These are phyloP conservation scores for Sylvicola cinctus DNA, from an alignment of 2,888 invertebrate species.

Conservation along the genomic window DNA sequence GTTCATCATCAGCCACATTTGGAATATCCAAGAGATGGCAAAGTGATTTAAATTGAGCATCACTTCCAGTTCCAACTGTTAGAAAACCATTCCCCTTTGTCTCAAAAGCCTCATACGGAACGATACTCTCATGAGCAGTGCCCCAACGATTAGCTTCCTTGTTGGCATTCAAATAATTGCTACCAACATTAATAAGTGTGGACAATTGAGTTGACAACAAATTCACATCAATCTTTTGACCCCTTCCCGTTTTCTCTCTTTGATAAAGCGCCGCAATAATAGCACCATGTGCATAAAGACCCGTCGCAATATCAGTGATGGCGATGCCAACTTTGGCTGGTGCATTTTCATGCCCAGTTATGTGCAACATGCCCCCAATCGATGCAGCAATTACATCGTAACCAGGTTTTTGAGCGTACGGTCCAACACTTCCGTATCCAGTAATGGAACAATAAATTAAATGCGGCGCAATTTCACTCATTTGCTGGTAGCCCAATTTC, in stretches of 20 bases:
- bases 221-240: constrained; percentile 87
- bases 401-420: constrained; percentile 71
- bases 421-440: constrained; percentile 77
- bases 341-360: constrained; percentile 72
- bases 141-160: constrained; percentile 64
- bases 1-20: constrained; percentile 36
- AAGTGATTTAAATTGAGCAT: constrained; percentile 55
- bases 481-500: constrained; percentile 57
- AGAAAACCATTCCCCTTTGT: constrained; percentile 67
- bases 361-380: constrained; percentile 70
- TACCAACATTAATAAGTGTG: constrained; percentile 70
- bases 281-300: constrained; percentile 85
- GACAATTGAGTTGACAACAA: constrained; percentile 85
- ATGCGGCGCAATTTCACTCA: constrained; percentile 47
- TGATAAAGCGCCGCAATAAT: constrained; percentile 78
- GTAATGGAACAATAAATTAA: constrained; percentile 87
- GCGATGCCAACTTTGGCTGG: constrained; percentile 88
- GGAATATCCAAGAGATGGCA: constrained; percentile 39
- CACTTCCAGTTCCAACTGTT: constrained; percentile 74
- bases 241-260: constrained; percentile 50
- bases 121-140: constrained; percentile 86
- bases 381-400: constrained; percentile 93
- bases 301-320: constrained; percentile 81
- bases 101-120: constrained; percentile 81
- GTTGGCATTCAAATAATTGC: constrained; percentile 74